Evolutionary conservation across 2,113 vertebrate genomes (phyloP).

Genomic region (Hyperoodon ampullatus): DNA sequence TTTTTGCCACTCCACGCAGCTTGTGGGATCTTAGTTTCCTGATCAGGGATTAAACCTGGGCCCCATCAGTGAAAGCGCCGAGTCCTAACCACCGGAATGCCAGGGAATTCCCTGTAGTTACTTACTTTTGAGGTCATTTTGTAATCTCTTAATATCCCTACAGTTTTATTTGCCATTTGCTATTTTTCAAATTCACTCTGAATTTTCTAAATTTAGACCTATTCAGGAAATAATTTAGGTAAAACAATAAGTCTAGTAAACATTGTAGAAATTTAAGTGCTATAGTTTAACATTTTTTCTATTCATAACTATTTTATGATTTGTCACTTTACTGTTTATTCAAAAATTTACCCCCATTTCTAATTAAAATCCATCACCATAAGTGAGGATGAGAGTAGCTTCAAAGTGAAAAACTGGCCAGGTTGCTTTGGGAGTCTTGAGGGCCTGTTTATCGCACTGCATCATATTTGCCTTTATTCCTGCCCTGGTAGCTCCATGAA

Average conservation of each 20-base stretch:
- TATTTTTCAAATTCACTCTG: slow-evolving; percentile 12
- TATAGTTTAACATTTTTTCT: not conserved
- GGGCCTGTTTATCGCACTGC: not conserved
- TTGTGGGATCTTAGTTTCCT: too few relatives aligned
- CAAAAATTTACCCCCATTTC: not conserved
- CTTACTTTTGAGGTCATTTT: not conserved
- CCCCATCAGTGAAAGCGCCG: too few relatives aligned
- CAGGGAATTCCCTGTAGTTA: not conserved
- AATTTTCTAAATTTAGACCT: slow-evolving; percentile 33
- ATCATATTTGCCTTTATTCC: not conserved
- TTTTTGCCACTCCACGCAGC: too few relatives aligned
- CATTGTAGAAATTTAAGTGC: not conserved
- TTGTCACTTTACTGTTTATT: slow-evolving; percentile 36
- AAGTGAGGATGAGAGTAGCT: not conserved
- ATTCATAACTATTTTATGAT: not conserved
- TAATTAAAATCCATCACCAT: slow-evolving; percentile 14
- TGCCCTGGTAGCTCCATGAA: not conserved
- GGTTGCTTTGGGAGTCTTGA: not conserved
- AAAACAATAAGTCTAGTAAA: slow-evolving; percentile 3
- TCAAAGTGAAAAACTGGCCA: not conserved
- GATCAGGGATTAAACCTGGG: too few relatives aligned
- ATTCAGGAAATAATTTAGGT: slow-evolving; percentile 40
- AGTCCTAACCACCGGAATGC: too few relatives aligned
- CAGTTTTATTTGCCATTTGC: not conserved
- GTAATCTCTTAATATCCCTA: not conserved